Base-by-base conservation (phyloP, 2,797 vertebrate genomes). In the Channa striata region DNA sequence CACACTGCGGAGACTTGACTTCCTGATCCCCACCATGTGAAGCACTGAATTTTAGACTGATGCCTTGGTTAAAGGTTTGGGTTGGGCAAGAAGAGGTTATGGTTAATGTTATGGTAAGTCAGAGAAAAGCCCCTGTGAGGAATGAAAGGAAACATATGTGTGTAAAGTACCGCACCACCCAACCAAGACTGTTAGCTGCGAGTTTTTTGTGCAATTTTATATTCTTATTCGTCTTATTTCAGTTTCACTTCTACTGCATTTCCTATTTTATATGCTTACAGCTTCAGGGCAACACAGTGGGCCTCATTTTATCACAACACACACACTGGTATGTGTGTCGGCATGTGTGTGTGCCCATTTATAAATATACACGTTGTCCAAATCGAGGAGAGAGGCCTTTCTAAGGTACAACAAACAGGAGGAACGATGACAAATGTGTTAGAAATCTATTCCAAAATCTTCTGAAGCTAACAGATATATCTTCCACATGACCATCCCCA, bases 391-490 rank as follows among this genome's bases (percentile, higher is more conserved):
- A 37, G 59, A n/a, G 33, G 0, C 7, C 39, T 50, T 56, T 30
- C 25, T 49, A 14, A 13, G 36, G 5, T 16, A 20, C 16, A 12
- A 19, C 36, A 30, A 47, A n/a, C 8, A 10, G 51, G 10, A 54
- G 25, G 53, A 40, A 14, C 51, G 9, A 19, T 2, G 7, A 39
- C 21, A 68, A 77, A 81, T 67, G 63, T 66, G 72, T 58, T 49
- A 70, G 65, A 78, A 92, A 89, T 82, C 57, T 68, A 11, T 51
- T 77, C 53, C 53, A 61, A n/a, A 54, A 68, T 68, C 73, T 23
- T 52, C 81, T 64, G 58, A 47, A 80, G 54, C 77, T 79, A 71
- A 59, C 68, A 36, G 54, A 84, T 66, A 78, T 86, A 83, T 82
- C 53, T 9, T 75, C 40, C 72, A 78, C 57, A 75, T 77, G 72